Base-by-base conservation (phyloP, 30 jellyfish, hydroid and myxozoan genomes). In the Hydra vulgaris region DNA sequence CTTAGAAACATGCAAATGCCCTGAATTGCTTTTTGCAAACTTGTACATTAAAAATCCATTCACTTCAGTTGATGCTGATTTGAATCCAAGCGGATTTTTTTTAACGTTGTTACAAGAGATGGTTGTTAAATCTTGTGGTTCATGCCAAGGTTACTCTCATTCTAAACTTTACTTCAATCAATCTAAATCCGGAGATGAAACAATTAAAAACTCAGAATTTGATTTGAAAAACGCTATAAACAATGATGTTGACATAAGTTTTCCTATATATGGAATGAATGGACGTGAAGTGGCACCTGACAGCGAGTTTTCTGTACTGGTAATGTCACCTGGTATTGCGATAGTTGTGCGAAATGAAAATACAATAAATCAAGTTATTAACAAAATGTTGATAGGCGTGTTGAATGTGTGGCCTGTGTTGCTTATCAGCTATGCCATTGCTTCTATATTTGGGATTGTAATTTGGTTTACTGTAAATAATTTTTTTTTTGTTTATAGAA, bases 1-100 rank as follows among this genome's bases (percentile, higher is more conserved):
- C 24, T 61, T 81, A 88, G 96, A 72, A 25, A 88, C 96, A 40
- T 88, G 96, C 69, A 81, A 80, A 22, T 88, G 96, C 83, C 16
- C 52, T 25, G 53, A 79, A 81, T 26, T 40, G 22, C 72, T 88
- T 8, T 88, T 82, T 67, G 77, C 94, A 8, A 78, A 88, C 26
- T 88, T 92, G 93, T 82, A 75, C 76, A 73, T 21, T 23, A 77
- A 67, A 56, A 79, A 54, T 73, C 96, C 96, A 17, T 88, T 77
- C 84, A 55, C 80, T 27, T 77, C 74, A 53, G 24, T 12, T 21
- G 70, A 54, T 68, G 78, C 76, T 17, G 71, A 79, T 4, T 79
- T 19, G 52, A 70, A 75, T 26, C 52, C 69, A 17, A 53, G 53
- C 21, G 96, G 96, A 7, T 67, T 88, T n/a, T 78, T 82, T 78